phyloP scores from a whole-genome alignment of 2,888 invertebrate genomes.

The Hirtodrosophila confusa region DNA sequence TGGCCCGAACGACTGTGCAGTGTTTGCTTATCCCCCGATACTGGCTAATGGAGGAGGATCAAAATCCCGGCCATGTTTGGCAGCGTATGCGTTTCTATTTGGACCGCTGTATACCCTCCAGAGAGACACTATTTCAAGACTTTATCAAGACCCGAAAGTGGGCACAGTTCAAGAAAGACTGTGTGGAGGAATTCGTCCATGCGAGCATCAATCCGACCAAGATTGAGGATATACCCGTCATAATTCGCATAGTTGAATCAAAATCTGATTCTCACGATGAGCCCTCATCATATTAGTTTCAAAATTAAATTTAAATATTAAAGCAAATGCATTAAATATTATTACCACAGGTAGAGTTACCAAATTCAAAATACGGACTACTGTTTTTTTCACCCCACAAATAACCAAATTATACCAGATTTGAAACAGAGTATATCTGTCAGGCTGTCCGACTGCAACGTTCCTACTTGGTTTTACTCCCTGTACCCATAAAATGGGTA shows the following conservation, averaged over 20 bases:
- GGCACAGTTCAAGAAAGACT: slow-evolving; percentile 74
- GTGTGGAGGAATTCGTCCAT: slow-evolving; percentile 60
- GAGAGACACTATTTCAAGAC: slow-evolving; percentile 76
- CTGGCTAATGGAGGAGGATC: slow-evolving; percentile 87
- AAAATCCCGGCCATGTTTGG: slow-evolving; percentile 84
- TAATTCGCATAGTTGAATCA: slow-evolving; percentile 81
- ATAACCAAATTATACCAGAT: no score
- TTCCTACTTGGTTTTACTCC: no score
- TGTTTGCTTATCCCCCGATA: slow-evolving; percentile 89
- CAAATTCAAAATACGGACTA: no score
- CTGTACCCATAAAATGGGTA: no score
- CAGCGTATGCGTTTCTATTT: slow-evolving; percentile 80
- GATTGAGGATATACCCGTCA: slow-evolving; percentile 81
- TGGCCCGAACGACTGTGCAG: slow-evolving; percentile 87
- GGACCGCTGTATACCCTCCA: slow-evolving; percentile 80
- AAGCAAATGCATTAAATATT: no score
- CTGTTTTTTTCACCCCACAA: no score
- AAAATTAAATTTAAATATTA: no score
- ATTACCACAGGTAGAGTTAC: no score
- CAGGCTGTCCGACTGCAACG: no score
- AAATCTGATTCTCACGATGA: not conserved
- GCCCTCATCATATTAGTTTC: not conserved
- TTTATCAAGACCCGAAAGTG: slow-evolving; percentile 80
- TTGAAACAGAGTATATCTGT: no score
- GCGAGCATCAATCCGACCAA: slow-evolving; percentile 72